Evolutionary conservation across 2,113 vertebrate species (phyloP).

Genomic region (Gymnorhina tibicen): DNA sequence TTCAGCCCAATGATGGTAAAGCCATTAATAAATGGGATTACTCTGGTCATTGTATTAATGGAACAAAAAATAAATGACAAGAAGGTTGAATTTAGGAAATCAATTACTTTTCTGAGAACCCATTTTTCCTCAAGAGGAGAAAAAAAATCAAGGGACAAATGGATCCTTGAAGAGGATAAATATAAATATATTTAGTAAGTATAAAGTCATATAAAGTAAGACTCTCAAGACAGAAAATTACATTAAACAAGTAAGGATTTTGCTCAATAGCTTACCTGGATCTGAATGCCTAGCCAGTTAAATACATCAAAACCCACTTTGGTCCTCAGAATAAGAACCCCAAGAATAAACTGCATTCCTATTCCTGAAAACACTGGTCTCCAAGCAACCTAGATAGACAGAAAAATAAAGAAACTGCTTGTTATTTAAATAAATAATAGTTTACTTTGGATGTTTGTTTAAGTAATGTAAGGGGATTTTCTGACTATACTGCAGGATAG

Average conservation of each 20-base stretch:
- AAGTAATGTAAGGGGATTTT: background rate
- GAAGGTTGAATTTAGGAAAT: background rate
- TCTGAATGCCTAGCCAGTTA: slow-evolving; percentile 79
- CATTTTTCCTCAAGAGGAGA: background rate
- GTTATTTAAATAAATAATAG: background rate
- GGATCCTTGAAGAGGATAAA: background rate
- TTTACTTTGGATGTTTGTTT: background rate
- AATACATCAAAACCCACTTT: slow-evolving; percentile 73
- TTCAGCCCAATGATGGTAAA: background rate
- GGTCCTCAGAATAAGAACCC: slow-evolving; percentile 81
- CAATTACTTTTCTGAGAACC: background rate
- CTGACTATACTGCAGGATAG: background rate
- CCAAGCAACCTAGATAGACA: slow-evolving; percentile 76
- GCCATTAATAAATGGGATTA: background rate
- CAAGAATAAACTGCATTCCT: slow-evolving; percentile 83
- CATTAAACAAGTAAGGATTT: background rate
- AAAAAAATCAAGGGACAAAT: background rate
- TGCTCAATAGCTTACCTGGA: slow-evolving; percentile 71
- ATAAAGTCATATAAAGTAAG: background rate
- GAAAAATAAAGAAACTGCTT: background rate
- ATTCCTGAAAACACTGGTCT: slow-evolving; percentile 80
- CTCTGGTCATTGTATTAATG: background rate
- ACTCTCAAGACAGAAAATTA: background rate
- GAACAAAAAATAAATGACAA: background rate
- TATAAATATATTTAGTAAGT: no score